Evolutionary conservation across 2,888 invertebrate species (phyloP), one percentile per base, ranked within the genome.

Genomic region (Dryococelus australis): DNA sequence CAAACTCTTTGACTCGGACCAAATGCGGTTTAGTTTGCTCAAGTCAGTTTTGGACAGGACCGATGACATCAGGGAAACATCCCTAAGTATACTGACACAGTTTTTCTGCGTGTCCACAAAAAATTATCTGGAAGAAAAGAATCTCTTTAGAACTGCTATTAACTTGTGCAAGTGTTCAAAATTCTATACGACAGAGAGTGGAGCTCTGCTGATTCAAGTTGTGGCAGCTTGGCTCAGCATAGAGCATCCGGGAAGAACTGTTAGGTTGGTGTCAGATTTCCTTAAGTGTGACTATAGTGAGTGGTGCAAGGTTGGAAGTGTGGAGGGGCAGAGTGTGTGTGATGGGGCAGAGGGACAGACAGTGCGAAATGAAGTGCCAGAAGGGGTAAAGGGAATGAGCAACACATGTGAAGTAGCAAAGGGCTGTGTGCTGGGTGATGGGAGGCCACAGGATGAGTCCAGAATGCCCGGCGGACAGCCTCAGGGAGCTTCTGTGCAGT

Each of bases 161-260:
- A 90, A 90, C 81, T 92, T 94, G 87, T 94, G 95, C 89, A 93
- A 92, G 89, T 94, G 94, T 89, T 94, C 94, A 89, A 94, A 94
- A 90, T 94, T 95, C 89, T 95, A 94, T 91, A 93, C 95, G 91
- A 94, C 94, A 53, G 94, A 94, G 90, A 95, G 95, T 91, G 95
- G 95, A 20, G 94, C 94, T 85, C 92, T 93, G 78, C 92, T 95
- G 89, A 92, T 94, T 88, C 93, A 93, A 91, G 92, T 95, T 88
- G 91, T 95, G 47, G 92, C 93, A 65, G 92, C 92, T 89, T 90
- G 93, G 88, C 89, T 92, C 13, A 53, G 51, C 13, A 20, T 20
- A 0, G 13, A 9, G 16, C 28, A 65, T 35, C 35, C 27, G 47
- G 85, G 47, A 27, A 47, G 51, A 47, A 26, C 51, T n/a, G 3